A percentile compares a stretch with the other conserved stretches of the same genome.
phyloP scores from a whole-genome alignment of 23 tunicate species.

The Diplosoma virens region DNA sequence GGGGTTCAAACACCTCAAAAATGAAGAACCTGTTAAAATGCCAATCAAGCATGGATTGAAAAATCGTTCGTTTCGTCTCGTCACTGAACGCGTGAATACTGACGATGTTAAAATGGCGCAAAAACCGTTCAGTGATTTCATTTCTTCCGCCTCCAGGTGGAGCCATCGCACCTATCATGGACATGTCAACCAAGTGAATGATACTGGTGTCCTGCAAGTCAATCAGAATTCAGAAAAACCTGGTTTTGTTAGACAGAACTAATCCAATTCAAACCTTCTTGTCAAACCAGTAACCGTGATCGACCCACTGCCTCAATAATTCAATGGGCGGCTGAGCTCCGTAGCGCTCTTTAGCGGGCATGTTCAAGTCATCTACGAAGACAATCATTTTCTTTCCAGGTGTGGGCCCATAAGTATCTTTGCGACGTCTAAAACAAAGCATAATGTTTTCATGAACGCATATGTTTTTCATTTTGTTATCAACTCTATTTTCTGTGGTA shows the following conservation, averaged over 20 bases:
- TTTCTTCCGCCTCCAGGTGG: constrained; percentile 96
- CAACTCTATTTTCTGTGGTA: too few species aligned
- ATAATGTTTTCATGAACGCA: too few species aligned
- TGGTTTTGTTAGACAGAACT: not conserved
- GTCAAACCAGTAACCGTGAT: constrained; percentile 91
- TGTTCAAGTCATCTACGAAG: constrained; percentile 96
- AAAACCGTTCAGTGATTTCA: constrained; percentile 76
- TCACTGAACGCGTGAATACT: constrained; percentile 84
- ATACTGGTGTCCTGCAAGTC: constrained; percentile 66
- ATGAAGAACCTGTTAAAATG: constrained; percentile 89
- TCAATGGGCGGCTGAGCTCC: constrained; percentile 95
- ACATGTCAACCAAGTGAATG: constrained; percentile 53
- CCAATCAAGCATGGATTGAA: constrained; percentile 87
- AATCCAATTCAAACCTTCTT: constrained; percentile 70
- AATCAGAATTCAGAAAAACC: too few species aligned
- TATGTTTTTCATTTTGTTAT: too few species aligned
- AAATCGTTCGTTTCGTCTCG: constrained; percentile 86
- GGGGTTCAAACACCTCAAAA: too few species aligned
- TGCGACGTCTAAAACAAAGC: constrained; percentile 46
- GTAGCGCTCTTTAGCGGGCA: constrained; percentile 97
- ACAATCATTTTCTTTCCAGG: constrained; percentile 94
- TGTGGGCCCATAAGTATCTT: constrained; percentile 90
- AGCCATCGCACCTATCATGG: constrained; percentile 84
- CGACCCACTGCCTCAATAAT: constrained; percentile 77
- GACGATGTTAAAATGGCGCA: constrained; percentile 83